Base-by-base conservation (phyloP, 2,797 vertebrate genomes). In the Phoeniculus purpureus region DNA sequence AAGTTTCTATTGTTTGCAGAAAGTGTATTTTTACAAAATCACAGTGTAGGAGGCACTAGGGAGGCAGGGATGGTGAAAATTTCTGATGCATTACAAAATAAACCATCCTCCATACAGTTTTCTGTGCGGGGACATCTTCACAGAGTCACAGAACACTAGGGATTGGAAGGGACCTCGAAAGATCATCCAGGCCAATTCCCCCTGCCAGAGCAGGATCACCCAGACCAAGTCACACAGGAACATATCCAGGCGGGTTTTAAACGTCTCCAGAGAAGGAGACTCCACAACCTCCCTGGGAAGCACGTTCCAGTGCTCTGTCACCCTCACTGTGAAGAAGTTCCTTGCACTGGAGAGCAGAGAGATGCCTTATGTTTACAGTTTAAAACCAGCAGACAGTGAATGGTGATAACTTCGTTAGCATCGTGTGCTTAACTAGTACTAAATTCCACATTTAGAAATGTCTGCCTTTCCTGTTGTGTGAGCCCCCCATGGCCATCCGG, bases 381-480 rank as follows among this genome's bases (percentile, higher is more conserved):
- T 23, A 22, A 50, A 37, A 25, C 13, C 7, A 47, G 23, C 10
- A 40, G 29, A 32, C 37, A 61, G 58, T 31, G 47, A 34, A 26
- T 13, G 25, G 34, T 27, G 56, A 21, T 3, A 18, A 15, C 19
- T 67, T 79, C 6, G 2, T 32, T 51, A 68, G 45, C 50, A 19
- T 12, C 9, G 6, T 5, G 0, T 9, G 2, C 4, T 16, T 59
- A 37, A 67, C 48, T 18, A 43, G 11, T 54, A 14, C 9, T 25
- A 12, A 60, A 12, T 29, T 23, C 15, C 43, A n/a, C 0, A 1
- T n/a, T n/a, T n/a, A n/a, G n/a, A n/a, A n/a, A n/a, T 65, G 55
- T 50, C 37, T 1, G 2, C n/a, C 52, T 26, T 55, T 62, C 9
- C 58, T 0, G 2, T 0, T 0, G 22, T 0, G 0, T 50, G 55